Conservation (phyloP, 1,140 invertebrate genomes). For the Oncopodura yosiiana region DNA sequence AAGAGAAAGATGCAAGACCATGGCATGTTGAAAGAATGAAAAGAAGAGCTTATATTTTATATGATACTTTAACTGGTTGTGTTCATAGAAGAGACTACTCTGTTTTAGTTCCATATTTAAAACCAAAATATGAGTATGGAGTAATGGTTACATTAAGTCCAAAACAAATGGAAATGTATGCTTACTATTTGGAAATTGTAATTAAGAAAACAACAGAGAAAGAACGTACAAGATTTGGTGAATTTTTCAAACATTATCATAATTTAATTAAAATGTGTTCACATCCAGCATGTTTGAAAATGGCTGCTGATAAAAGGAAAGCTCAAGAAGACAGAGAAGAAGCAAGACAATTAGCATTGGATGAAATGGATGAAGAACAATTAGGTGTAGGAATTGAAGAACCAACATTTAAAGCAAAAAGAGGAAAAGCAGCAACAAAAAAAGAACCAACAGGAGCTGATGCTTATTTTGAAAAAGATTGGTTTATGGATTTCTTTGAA, state of each 20-base stretch:
- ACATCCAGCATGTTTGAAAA: slow-evolving; percentile 78
- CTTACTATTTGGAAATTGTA: slow-evolving; percentile 38
- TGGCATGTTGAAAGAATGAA: slow-evolving; percentile 49
- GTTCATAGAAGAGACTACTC: slow-evolving; percentile 48
- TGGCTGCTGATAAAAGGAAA: slow-evolving; percentile 51
- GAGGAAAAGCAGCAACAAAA: not conserved
- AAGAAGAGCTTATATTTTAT: slow-evolving; percentile 46
- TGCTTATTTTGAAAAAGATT: not conserved
- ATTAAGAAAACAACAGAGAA: too few relatives aligned
- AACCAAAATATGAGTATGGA: slow-evolving; percentile 53
- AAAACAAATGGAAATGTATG: slow-evolving; percentile 47
- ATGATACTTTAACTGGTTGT: slow-evolving; percentile 44
- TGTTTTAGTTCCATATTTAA: slow-evolving; percentile 47
- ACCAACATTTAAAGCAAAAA: not conserved
- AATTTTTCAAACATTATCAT: slow-evolving; percentile 41
- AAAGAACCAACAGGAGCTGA: not conserved
- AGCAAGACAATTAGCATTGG: too few relatives aligned
- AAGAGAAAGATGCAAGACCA: slow-evolving; percentile 47
- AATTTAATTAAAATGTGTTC: slow-evolving; percentile 82
- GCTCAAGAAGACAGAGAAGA: too few relatives aligned
- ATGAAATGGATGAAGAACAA: too few relatives aligned
- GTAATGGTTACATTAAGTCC: slow-evolving; percentile 46
- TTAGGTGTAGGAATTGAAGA: not conserved
- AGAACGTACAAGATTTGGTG: slow-evolving; percentile 3
- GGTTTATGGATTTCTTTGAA: not conserved